Evolutionary conservation across 2,113 vertebrate species (phyloP).

Genomic region (Myrmecobius fasciatus): DNA sequence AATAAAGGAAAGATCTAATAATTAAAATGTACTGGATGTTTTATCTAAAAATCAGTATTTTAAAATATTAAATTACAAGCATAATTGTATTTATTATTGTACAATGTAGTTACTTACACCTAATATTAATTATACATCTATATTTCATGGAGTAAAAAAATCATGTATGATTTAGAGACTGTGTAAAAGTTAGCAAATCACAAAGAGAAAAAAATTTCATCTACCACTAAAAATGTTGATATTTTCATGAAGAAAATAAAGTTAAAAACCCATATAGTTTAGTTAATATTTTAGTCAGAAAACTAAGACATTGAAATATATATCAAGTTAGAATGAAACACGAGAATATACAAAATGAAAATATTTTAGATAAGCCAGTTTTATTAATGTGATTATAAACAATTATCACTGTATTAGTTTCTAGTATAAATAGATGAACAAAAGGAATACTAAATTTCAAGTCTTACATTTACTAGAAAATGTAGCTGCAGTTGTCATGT

Average conservation of each 20-base stretch:
- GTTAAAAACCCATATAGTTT: background rate
- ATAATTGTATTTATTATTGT: conserved; percentile 16
- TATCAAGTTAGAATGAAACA: conserved; percentile 17
- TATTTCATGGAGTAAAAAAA: background rate
- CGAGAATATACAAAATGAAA: conserved; percentile 36
- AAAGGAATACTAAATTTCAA: conserved; percentile 21
- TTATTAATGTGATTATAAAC: background rate
- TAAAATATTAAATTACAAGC: conserved; percentile 45
- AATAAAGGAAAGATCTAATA: conserved; percentile 58
- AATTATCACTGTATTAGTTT: conserved; percentile 20
- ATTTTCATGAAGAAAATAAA: conserved; percentile 58
- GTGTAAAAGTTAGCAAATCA: conserved; percentile 23
- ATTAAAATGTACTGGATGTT: conserved; percentile 55
- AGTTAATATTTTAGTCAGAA: conserved; percentile 40
- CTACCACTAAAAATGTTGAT: conserved; percentile 16
- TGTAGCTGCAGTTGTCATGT: conserved; percentile 86
- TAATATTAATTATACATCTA: background rate
- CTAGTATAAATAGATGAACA: background rate
- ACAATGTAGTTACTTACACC: conserved; percentile 15
- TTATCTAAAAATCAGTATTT: conserved; percentile 28
- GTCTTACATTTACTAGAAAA: conserved; percentile 93
- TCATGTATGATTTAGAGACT: conserved; percentile 31
- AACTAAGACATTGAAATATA: conserved; percentile 44
- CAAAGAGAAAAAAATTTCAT: conserved; percentile 28
- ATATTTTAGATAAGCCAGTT: background rate